Percentiles rank a stretch among this genome's conserved stretches.
Evolutionary conservation across 1,140 invertebrate species (phyloP).

Genomic region (Bactericera cockerelli): DNA sequence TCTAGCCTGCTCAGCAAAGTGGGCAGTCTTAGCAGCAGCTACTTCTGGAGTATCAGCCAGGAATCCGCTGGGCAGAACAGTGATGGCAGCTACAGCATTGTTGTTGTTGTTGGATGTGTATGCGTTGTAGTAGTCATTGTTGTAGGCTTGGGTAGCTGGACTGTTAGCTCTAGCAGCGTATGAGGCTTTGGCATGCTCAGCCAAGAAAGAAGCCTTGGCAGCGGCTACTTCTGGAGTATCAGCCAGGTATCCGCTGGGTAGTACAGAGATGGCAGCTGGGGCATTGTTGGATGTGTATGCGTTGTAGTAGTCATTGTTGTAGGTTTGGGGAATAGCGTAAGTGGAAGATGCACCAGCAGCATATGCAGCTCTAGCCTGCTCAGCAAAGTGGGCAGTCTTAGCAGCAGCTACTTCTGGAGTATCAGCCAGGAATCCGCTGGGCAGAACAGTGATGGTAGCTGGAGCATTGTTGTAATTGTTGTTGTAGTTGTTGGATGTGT

Average conservation of each 20-base stretch:
- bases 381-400: too few species aligned
- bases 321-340: too few species aligned
- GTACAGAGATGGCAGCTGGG: constrained; percentile 25
- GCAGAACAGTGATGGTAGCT: too few species aligned
- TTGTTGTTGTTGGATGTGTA: background rate
- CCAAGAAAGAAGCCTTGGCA: constrained; percentile 39
- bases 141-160: background rate
- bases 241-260: constrained; percentile 39
- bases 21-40: constrained; percentile 32
- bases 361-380: too few species aligned
- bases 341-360: too few species aligned
- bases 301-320: too few species aligned
- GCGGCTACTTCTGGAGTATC: constrained; percentile 42
- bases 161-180: background rate
- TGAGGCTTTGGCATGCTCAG: constrained; percentile 24
- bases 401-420: too few species aligned
- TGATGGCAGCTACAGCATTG: constrained; percentile 11
- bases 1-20: constrained; percentile 27
- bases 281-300: too few species aligned
- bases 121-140: constrained; percentile 13
- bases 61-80: constrained; percentile 27
- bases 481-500: too few species aligned
- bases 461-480: too few species aligned
- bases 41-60: constrained; percentile 37
- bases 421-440: too few species aligned